phyloP scores from a whole-genome alignment of 2,113 vertebrate genomes.

The Lepidothrix coronata region DNA sequence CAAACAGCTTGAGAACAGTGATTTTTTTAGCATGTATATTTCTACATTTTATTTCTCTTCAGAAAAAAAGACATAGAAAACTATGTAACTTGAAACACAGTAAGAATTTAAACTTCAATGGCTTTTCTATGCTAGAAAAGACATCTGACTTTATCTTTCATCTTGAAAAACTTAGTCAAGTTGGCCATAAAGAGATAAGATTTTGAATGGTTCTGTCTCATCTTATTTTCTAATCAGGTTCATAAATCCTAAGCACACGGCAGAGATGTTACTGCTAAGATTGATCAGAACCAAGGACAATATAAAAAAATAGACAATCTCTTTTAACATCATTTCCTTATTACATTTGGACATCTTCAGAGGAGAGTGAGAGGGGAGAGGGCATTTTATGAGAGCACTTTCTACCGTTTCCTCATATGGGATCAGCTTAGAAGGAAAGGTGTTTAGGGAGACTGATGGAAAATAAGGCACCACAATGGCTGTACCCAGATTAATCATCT shows the following conservation, averaged over 20 bases:
- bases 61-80: not conserved
- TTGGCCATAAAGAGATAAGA: not conserved
- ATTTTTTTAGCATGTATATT: not conserved
- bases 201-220: conserved; percentile 3
- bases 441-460: not conserved
- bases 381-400: not conserved
- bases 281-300: not conserved
- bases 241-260: not conserved
- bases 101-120: not conserved
- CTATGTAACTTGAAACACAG: not conserved
- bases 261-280: not conserved
- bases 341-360: not conserved
- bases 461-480: not conserved
- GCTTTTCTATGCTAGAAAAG: not conserved
- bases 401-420: not conserved
- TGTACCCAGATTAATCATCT: not conserved
- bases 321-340: not conserved
- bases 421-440: not conserved
- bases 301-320: not conserved
- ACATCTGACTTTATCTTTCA: not conserved
- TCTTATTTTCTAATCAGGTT: not conserved
- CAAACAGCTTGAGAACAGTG: not conserved
- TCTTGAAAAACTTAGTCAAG: conserved; percentile 6
- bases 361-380: not conserved
- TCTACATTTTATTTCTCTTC: not conserved